Evolutionary conservation across 2,797 vertebrate genomes (phyloP), one percentile per base, ranked within the genome.

Genomic region (Macropodus opercularis): DNA sequence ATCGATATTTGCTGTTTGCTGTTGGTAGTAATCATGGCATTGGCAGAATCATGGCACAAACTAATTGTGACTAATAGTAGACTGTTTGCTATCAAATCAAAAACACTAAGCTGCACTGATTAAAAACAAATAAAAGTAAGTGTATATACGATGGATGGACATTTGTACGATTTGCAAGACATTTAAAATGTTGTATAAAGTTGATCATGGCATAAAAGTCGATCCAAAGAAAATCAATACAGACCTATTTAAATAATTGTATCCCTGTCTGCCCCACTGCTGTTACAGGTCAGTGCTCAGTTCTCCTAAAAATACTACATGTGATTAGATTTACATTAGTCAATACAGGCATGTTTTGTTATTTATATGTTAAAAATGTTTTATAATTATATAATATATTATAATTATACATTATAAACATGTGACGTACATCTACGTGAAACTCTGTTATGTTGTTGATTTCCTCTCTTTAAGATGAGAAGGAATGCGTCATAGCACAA

Each of bases 151-250:
- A 38, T 26, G 14, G 4, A 3, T 17, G 4, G 4, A 8, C 9
- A 4, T 38, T 38, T 18, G 17, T 38, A n/a, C 9, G 7, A 36
- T 15, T 3, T n/a, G 2, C 15, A 6, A 15, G n/a, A 35, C 15
- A n/a, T 35, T 35, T 15, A 6, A 15, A 35, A 34, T 35, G 34
- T 35, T n/a, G 15, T 6, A 17, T 6, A 35, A 13, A 36, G 13
- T 17, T 36, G 35, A 8, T 17, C 51, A 59, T 66, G 26, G 58
- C 38, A 67, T 50, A 52, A 72, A 69, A 78, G 68, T 9, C 15
- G 55, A 75, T 43, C 47, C 48, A 61, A 26, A 53, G 39, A 77
- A 89, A 82, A 89, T 87, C 78, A 80, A 89, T 90, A 31, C 36
- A n/a, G 47, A 73, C 40, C 63, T 75, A 46, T 79, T 85, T 76